Percentiles rank a stretch among this genome's conserved stretches.
Evolutionary conservation across 2,797 vertebrate species (phyloP).

Genomic region (Enteromius argenteus): DNA sequence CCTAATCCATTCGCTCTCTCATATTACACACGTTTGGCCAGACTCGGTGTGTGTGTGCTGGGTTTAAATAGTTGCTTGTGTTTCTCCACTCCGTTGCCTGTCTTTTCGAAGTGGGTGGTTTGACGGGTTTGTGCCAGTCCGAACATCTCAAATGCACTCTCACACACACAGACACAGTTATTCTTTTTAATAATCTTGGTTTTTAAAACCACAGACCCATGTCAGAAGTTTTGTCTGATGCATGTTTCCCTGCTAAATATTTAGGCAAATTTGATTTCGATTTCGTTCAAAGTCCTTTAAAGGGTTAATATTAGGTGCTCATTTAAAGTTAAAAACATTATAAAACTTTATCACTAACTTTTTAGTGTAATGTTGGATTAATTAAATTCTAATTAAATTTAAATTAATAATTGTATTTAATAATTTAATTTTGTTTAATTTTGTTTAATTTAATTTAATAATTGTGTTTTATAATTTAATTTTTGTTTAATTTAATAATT

Average conservation of each 20-base stretch:
- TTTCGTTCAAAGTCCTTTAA: background rate
- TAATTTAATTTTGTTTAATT: too few species aligned
- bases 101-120: constrained; percentile 67
- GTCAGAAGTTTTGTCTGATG: background rate
- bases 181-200: constrained; percentile 70
- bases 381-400: too few species aligned
- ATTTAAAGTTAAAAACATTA: too few species aligned
- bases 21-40: constrained; percentile 72
- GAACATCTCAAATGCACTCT: constrained; percentile 41
- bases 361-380: too few species aligned
- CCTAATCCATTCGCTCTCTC: constrained; percentile 69
- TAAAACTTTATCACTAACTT: too few species aligned
- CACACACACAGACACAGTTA: constrained; percentile 50
- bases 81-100: constrained; percentile 61
- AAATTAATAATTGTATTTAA: too few species aligned
- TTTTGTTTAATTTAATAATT: background rate
- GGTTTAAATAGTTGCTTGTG: constrained; percentile 63
- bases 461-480: too few species aligned
- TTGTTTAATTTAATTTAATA: too few species aligned
- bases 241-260: background rate
- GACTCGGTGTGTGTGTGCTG: constrained; percentile 62
- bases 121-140: constrained; percentile 62
- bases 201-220: constrained; percentile 61
- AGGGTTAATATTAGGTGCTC: too few species aligned
- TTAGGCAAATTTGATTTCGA: background rate